These are phyloP conservation scores for Melanargia galathea DNA, from an alignment of 2,888 invertebrate genomes.

Conservation along the genomic window DNA sequence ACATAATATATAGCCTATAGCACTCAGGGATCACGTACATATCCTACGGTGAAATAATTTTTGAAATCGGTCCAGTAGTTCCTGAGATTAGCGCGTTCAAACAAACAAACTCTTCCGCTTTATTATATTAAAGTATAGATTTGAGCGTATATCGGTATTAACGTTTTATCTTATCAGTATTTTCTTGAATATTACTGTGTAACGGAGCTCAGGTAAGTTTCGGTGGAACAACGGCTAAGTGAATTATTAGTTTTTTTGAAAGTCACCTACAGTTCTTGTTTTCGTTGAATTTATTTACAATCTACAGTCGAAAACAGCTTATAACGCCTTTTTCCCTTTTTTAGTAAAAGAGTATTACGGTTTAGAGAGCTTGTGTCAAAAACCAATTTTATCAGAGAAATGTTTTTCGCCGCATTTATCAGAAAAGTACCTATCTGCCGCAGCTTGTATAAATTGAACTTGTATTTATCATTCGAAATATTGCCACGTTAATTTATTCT, in stretches of 20 bases:
- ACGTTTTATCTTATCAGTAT: neutral
- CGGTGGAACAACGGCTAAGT: neutral
- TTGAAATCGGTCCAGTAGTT: too few species aligned
- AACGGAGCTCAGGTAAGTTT: neutral
- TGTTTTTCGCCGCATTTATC: neutral
- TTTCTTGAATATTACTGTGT: neutral
- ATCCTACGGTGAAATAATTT: too few species aligned
- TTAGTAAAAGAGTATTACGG: neutral
- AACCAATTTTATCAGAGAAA: neutral
- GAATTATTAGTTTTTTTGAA: neutral
- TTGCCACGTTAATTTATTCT: slow-evolving; percentile 14
- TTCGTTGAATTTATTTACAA: neutral
- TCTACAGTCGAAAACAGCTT: neutral
- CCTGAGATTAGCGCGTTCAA: too few species aligned
- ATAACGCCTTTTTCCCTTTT: neutral
- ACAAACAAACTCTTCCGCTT: too few species aligned
- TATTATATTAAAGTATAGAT: too few species aligned
- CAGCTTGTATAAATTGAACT: neutral
- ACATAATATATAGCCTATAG: too few species aligned
- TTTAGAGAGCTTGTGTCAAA: neutral
- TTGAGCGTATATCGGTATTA: neutral
- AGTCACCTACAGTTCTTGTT: neutral
- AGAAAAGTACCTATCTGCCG: neutral
- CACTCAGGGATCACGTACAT: too few species aligned
- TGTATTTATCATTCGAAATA: slow-evolving; percentile 8